Percentiles rank a stretch among this genome's conserved stretches.
Conservation (phyloP, 2,113 vertebrate species). For the Paraplagusia blochii region DNA sequence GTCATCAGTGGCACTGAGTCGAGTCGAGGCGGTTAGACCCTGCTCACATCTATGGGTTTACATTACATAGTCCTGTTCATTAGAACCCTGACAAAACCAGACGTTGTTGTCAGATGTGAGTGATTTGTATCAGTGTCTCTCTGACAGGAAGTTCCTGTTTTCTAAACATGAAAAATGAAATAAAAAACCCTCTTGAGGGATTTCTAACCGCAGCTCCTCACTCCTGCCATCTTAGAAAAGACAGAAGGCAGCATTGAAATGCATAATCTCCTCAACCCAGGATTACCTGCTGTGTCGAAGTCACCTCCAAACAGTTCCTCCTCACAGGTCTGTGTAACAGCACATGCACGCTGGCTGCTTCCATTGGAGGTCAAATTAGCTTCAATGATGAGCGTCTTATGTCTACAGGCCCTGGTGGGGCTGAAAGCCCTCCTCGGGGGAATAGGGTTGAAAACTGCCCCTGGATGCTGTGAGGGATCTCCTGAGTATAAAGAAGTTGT, state of each 20-base stretch:
- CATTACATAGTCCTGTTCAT: slow-evolving; percentile 62
- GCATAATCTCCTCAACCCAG: slow-evolving; percentile 8
- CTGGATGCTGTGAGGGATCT: slow-evolving; percentile 9
- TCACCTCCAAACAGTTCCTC: slow-evolving; percentile 28
- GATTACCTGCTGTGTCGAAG: slow-evolving; percentile 20
- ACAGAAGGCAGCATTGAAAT: slow-evolving; percentile 11
- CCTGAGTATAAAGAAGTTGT: neutral
- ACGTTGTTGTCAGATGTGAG: slow-evolving; percentile 24
- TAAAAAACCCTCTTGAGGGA: slow-evolving; percentile 32
- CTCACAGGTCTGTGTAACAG: neutral
- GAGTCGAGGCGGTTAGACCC: slow-evolving; percentile 27
- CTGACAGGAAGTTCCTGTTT: slow-evolving; percentile 48
- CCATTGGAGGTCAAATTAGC: slow-evolving; percentile 59
- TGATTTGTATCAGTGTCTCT: slow-evolving; percentile 28
- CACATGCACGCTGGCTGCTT: slow-evolving; percentile 31
- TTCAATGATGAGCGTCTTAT: slow-evolving; percentile 56
- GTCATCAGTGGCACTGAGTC: slow-evolving; percentile 42
- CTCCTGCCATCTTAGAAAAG: slow-evolving; percentile 39
- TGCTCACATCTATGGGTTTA: slow-evolving; percentile 48
- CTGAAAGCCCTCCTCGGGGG: slow-evolving; percentile 35
- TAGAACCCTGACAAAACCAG: slow-evolving; percentile 54
- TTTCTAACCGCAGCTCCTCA: slow-evolving; percentile 37
- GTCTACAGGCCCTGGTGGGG: slow-evolving; percentile 43
- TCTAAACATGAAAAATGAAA: slow-evolving; percentile 58
- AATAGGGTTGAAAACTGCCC: slow-evolving; percentile 32